phyloP scores from a whole-genome alignment of 2,888 invertebrate genomes.

The Encarsia formosa region DNA sequence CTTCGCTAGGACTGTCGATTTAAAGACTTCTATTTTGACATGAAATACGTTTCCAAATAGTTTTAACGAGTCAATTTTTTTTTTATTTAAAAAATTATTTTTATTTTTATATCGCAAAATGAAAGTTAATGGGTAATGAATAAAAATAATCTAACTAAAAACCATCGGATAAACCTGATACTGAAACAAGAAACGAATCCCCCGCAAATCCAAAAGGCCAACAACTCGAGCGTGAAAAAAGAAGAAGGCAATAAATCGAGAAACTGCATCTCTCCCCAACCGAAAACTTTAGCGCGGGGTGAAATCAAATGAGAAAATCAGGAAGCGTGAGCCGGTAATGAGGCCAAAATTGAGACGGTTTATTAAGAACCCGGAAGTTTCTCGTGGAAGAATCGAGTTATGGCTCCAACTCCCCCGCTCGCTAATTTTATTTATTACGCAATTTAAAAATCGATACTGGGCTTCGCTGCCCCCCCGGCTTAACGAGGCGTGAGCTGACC shows the following conservation, averaged over 20 bases:
- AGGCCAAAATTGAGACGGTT: conserved; percentile 50
- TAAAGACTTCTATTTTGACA: no score
- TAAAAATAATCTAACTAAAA: no score
- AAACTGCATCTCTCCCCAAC: no score
- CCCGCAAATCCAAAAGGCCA: neutral
- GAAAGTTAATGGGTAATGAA: no score
- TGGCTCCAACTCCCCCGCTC: conserved; percentile 40
- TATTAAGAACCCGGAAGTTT: conserved; percentile 47
- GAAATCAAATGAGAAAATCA: conserved; percentile 43
- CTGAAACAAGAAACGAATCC: no score
- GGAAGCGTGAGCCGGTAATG: conserved; percentile 40
- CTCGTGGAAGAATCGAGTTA: conserved; percentile 43
- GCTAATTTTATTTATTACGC: conserved; percentile 50
- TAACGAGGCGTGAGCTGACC: conserved; percentile 15
- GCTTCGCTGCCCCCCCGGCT: conserved; percentile 15
- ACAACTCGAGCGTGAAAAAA: neutral
- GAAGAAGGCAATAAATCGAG: conserved; percentile 7
- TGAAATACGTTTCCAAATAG: no score
- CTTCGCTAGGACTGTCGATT: no score
- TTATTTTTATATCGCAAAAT: no score
- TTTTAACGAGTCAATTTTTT: no score
- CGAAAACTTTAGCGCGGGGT: no score
- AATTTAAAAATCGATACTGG: conserved; percentile 49
- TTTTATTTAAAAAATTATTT: no score
- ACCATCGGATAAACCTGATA: no score